Evolutionary conservation across 2,797 vertebrate genomes (phyloP).

Genomic region (Limnodromus scolopaceus): DNA sequence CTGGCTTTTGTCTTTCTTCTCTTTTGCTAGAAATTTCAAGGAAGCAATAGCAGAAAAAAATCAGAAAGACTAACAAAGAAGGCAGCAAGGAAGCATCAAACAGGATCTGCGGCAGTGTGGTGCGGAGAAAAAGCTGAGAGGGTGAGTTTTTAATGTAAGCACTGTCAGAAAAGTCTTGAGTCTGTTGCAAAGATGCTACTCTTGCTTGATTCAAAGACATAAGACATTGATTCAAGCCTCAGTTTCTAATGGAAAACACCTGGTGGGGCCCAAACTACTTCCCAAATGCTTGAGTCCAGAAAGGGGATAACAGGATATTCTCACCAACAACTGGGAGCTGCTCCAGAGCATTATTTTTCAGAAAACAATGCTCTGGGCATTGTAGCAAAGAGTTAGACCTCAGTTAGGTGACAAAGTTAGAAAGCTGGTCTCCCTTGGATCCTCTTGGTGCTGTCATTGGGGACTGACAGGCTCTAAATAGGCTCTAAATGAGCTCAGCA

Average conservation of each 20-base stretch:
- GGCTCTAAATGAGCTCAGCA: neutral
- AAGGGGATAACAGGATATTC: neutral
- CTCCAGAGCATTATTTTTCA: neutral
- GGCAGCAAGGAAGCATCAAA: neutral
- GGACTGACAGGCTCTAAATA: neutral
- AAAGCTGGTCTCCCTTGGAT: neutral
- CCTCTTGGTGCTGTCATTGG: neutral
- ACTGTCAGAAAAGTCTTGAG: neutral
- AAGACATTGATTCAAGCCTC: neutral
- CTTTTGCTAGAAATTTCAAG: neutral
- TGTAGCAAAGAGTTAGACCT: neutral
- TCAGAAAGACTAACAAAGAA: neutral
- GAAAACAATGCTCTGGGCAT: neutral
- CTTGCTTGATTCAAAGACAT: neutral
- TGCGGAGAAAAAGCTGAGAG: neutral
- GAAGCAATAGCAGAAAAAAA: neutral
- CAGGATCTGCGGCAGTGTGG: neutral
- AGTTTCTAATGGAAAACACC: conserved; percentile 12
- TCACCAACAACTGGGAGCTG: neutral
- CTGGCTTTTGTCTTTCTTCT: neutral
- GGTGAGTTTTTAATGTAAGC: neutral
- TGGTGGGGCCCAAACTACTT: neutral
- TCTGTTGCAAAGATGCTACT: conserved; percentile 46
- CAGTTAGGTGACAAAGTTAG: neutral
- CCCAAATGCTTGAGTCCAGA: neutral